These are phyloP conservation scores for Oncorhynchus kisutch DNA, from an alignment of 2,113 vertebrate genomes.

Conservation along the genomic window DNA sequence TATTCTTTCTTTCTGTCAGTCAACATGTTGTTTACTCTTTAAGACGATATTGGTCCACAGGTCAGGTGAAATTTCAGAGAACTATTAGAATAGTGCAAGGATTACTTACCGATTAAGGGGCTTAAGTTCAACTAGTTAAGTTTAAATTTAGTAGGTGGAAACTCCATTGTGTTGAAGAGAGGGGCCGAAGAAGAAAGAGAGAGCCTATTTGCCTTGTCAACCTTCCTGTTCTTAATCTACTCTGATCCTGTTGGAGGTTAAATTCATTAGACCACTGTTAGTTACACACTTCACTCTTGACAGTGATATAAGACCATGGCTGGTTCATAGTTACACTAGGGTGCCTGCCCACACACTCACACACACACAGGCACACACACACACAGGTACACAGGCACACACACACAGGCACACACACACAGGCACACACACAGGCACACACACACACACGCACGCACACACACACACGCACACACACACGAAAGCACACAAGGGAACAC, in stretches of 20 bases:
- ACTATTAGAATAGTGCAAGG: constrained; percentile 39
- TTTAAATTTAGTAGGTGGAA: constrained; percentile 44
- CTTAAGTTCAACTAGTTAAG: constrained; percentile 50
- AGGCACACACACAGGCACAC: no score
- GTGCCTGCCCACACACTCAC: not conserved
- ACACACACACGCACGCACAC: not conserved
- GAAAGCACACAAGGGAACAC: no score
- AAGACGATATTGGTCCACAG: not conserved
- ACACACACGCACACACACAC: not conserved
- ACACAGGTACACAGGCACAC: not conserved
- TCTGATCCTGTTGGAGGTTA: constrained; percentile 17
- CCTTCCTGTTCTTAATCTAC: constrained; percentile 42
- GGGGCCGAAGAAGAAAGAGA: constrained; percentile 17
- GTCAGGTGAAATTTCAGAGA: constrained; percentile 31
- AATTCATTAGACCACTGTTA: constrained; percentile 19
- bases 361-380: not conserved
- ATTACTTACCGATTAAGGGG: constrained; percentile 56
- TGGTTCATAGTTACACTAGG: no score
- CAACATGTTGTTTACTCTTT: not conserved
- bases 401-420: no score
- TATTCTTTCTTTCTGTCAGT: not conserved
- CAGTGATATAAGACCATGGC: not conserved
- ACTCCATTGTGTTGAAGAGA: constrained; percentile 57
- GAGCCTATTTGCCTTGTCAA: constrained; percentile 9
- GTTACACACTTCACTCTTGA: not conserved